phyloP scores from a whole-genome alignment of 2,113 vertebrate species.

The Proteles cristata region DNA sequence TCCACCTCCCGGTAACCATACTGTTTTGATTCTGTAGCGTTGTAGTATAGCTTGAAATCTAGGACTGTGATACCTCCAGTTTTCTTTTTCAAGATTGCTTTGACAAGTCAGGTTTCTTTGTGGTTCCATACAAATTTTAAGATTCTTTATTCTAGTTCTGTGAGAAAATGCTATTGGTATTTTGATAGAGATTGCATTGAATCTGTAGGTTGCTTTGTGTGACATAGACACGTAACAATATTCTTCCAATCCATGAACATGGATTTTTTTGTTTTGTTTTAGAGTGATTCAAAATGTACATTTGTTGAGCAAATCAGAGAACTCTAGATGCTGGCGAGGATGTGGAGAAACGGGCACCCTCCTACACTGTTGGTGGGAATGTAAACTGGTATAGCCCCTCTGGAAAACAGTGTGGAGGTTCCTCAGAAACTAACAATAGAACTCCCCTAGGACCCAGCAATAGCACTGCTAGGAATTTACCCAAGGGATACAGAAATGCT shows the following conservation, averaged over 20 bases:
- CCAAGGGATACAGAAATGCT: too few species aligned
- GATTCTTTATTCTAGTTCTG: background rate
- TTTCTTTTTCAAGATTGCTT: background rate
- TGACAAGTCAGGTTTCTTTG: background rate
- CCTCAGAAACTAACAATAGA: too few species aligned
- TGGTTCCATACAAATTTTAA: background rate
- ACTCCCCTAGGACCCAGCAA: too few species aligned
- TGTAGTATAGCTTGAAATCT: background rate
- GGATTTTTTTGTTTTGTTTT: conserved; percentile 45
- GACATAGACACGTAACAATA: background rate
- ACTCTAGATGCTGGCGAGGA: too few species aligned
- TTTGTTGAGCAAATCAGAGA: too few species aligned
- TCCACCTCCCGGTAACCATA: background rate
- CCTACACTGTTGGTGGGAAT: too few species aligned
- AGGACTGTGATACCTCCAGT: background rate
- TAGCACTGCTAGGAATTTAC: too few species aligned
- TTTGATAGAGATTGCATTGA: background rate
- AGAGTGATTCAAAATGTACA: background rate
- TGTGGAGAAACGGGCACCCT: too few species aligned
- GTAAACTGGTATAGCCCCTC: too few species aligned
- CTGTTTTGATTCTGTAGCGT: background rate
- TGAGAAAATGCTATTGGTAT: background rate
- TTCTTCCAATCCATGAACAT: background rate
- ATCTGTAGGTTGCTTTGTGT: background rate
- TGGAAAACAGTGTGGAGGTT: too few species aligned